These are phyloP conservation scores for Cerastoderma edule DNA, from an alignment of 2,888 invertebrate genomes.

Conservation along the genomic window DNA sequence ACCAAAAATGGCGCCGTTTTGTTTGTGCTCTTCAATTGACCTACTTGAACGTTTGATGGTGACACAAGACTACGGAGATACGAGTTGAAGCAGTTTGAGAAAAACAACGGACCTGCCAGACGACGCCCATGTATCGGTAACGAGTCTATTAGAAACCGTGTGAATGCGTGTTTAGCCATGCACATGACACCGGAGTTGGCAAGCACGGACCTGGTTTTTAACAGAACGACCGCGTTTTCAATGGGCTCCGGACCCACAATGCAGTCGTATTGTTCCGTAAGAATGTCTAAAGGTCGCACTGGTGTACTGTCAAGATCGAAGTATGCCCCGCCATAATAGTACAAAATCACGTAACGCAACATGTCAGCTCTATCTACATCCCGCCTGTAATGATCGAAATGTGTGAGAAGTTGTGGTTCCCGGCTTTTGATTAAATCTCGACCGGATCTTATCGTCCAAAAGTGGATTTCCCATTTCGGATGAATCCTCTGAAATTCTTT, in stretches of 20 bases:
- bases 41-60: background rate
- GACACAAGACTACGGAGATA: constrained; percentile 3
- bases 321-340: constrained; percentile 13
- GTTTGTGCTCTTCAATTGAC: too few relatives aligned
- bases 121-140: constrained; percentile 1
- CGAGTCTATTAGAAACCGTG: constrained; percentile 9
- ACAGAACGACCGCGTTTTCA: constrained; percentile 14
- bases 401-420: background rate
- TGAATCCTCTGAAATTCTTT: background rate
- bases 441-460: constrained; percentile 6
- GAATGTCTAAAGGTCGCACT: constrained; percentile 1
- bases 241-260: constrained; percentile 14
- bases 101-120: constrained; percentile 7
- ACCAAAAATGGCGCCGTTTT: too few relatives aligned
- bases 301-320: constrained; percentile 12
- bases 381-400: constrained; percentile 14
- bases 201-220: constrained; percentile 12
- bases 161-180: background rate
- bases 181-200: constrained; percentile 17
- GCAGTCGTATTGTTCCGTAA: constrained; percentile 1
- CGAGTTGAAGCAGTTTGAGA: constrained; percentile 1
- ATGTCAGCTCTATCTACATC: constrained; percentile 17
- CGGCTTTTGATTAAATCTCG: constrained; percentile 4
- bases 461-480: constrained; percentile 13
- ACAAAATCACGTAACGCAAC: constrained; percentile 24